Evolutionary conservation across 2,113 vertebrate genomes (phyloP).

Genomic region (Tiliqua scincoides): DNA sequence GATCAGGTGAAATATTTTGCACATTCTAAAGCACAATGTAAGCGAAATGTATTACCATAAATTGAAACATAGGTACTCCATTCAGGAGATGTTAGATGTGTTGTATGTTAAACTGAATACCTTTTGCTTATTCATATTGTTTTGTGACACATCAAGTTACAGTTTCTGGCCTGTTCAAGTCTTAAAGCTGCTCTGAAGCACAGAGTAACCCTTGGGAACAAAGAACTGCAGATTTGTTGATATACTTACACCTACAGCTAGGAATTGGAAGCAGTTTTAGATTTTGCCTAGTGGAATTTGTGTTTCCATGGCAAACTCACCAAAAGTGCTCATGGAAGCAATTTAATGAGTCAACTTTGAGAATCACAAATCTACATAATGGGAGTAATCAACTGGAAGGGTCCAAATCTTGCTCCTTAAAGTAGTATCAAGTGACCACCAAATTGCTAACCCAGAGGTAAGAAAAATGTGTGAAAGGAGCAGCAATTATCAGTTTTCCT

Average conservation of each 20-base stretch:
- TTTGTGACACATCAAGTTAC: constrained; percentile 67
- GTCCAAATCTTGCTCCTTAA: not conserved
- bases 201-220: constrained; percentile 34
- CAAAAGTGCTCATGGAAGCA: not conserved
- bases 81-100: constrained; percentile 58
- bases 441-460: not conserved
- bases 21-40: not conserved
- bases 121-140: constrained; percentile 52
- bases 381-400: not conserved
- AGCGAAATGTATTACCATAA: not conserved
- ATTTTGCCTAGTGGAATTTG: constrained; percentile 19
- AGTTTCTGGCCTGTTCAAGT: constrained; percentile 72
- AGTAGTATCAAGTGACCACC: rapidly evolving
- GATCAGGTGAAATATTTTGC: not conserved
- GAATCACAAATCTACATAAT: not conserved
- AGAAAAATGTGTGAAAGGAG: not conserved
- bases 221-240: not conserved
- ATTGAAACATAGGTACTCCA: constrained; percentile 11
- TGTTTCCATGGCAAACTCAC: constrained; percentile 23
- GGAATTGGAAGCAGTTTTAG: constrained; percentile 11
- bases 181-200: constrained; percentile 44
- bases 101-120: constrained; percentile 58
- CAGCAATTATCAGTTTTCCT: not conserved
- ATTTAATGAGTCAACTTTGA: not conserved
- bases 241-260: constrained; percentile 35